A percentile compares a stretch with the other conserved stretches of the same genome.
Evolutionary conservation across 1,140 invertebrate species (phyloP).

Genomic region (Tachypleus tridentatus): DNA sequence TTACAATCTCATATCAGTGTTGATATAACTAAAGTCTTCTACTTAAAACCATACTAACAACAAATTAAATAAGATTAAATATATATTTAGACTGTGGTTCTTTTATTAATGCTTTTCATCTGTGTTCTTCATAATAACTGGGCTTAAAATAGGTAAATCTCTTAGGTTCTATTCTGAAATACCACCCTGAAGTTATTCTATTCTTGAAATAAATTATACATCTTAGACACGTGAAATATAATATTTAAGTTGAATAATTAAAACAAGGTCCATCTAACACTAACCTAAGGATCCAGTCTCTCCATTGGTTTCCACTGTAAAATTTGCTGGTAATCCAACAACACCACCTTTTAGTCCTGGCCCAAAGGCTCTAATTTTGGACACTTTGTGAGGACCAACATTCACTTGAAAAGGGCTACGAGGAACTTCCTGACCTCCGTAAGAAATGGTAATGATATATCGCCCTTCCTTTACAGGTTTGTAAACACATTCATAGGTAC

Average conservation of each 20-base stretch:
- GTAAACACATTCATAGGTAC: conserved; percentile 58
- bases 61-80: no score
- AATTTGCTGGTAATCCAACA: conserved; percentile 66
- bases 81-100: no score
- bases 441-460: conserved; percentile 64
- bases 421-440: conserved; percentile 58
- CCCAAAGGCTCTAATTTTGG: conserved; percentile 68
- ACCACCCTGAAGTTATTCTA: no score
- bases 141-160: no score
- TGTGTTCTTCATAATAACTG: no score
- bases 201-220: no score
- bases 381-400: conserved; percentile 70
- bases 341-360: conserved; percentile 72
- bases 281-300: conserved; percentile 67
- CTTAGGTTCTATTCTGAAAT: no score
- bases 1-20: no score
- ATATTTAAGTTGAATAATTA: conserved; percentile 6
- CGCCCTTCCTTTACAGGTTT: conserved; percentile 59
- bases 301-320: conserved; percentile 83
- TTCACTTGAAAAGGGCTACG: conserved; percentile 70
- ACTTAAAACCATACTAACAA: no score
- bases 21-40: no score
- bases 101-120: no score
- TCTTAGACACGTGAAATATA: conserved; percentile 1
- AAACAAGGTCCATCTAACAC: not conserved